phyloP scores from a whole-genome alignment of 2,113 vertebrate species.

The Spea multiplicata region DNA sequence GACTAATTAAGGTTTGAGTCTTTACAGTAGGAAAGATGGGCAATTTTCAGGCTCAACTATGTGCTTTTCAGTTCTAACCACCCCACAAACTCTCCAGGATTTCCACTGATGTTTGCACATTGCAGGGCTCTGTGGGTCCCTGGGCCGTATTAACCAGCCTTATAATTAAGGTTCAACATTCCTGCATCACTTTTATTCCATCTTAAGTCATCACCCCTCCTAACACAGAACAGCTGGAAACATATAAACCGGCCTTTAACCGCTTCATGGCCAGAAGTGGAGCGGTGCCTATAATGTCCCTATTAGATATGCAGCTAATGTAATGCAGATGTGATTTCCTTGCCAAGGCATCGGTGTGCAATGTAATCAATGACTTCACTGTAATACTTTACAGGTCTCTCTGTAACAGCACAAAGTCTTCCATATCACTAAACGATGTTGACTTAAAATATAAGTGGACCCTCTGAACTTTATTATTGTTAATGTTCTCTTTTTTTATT shows the following conservation, averaged over 20 bases:
- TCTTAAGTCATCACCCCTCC: slow-evolving; percentile 32
- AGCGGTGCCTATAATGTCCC: background rate
- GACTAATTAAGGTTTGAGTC: too few relatives aligned
- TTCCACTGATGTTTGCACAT: slow-evolving; percentile 19
- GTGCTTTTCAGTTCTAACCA: background rate
- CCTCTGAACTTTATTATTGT: too few relatives aligned
- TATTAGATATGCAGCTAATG: background rate
- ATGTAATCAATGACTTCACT: background rate
- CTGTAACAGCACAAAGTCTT: background rate
- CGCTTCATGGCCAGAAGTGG: background rate
- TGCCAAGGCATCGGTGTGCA: background rate
- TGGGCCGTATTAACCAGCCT: slow-evolving; percentile 15
- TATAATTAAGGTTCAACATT: slow-evolving; percentile 30
- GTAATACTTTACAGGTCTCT: background rate
- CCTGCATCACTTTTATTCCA: slow-evolving; percentile 21
- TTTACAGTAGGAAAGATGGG: too few relatives aligned
- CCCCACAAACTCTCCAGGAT: background rate
- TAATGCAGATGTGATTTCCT: background rate
- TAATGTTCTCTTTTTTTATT: too few relatives aligned
- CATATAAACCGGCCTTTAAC: slow-evolving; percentile 33
- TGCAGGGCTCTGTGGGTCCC: slow-evolving; percentile 5
- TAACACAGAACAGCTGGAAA: slow-evolving; percentile 40
- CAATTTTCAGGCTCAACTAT: background rate
- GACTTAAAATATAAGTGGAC: too few relatives aligned
- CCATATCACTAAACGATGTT: too few relatives aligned